Percentiles rank a stretch among this genome's conserved stretches.
These are phyloP conservation scores for Sisyra terminalis DNA, from an alignment of 2,888 invertebrate species.

Conservation along the genomic window DNA sequence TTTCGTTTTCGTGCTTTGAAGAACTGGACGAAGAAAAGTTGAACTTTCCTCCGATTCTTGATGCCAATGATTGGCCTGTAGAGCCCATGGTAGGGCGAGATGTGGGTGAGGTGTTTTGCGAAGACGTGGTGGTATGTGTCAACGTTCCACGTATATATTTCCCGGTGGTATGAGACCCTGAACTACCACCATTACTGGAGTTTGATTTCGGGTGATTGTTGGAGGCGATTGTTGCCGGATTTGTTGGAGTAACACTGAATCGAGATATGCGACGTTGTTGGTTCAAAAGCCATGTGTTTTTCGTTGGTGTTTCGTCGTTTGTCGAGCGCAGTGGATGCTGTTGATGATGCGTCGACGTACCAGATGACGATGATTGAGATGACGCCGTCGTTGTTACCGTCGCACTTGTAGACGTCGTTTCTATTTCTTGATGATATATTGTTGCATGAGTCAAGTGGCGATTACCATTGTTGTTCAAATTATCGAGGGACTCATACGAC, in stretches of 20 bases:
- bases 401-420: neutral
- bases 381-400: neutral
- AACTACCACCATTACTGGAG: slow-evolving; percentile 6
- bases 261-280: slow-evolving; percentile 18
- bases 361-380: neutral
- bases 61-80: neutral
- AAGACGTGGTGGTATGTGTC: slow-evolving; percentile 25
- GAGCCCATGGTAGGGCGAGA: neutral
- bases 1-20: neutral
- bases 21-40: neutral
- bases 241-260: slow-evolving; percentile 10
- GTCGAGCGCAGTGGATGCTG: slow-evolving; percentile 12
- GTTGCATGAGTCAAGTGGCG: neutral
- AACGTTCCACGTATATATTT: slow-evolving; percentile 26
- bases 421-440: neutral
- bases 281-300: slow-evolving; percentile 17
- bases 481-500: neutral
- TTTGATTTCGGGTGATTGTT: slow-evolving; percentile 11
- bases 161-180: slow-evolving; percentile 21
- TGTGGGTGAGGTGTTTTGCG: slow-evolving; percentile 16
- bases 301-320: slow-evolving; percentile 13
- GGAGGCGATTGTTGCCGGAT: neutral
- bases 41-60: neutral
- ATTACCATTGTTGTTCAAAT: neutral
- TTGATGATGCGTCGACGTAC: slow-evolving; percentile 12